A percentile compares a stretch with the other conserved stretches of the same genome.
phyloP scores from a whole-genome alignment of 2,113 vertebrate species.

The Zosterops hypoxanthus region DNA sequence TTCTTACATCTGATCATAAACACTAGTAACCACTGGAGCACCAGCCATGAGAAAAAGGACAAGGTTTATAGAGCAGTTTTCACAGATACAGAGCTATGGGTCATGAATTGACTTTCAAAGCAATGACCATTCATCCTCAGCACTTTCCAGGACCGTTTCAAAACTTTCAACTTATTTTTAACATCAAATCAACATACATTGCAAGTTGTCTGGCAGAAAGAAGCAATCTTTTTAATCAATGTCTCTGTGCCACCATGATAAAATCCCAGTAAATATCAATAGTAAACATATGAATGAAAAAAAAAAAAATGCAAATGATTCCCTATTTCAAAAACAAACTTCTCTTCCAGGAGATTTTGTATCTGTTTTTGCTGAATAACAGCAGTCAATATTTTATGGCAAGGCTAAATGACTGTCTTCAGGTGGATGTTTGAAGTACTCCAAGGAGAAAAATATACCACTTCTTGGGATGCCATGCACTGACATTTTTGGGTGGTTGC shows the following conservation, averaged over 20 bases:
- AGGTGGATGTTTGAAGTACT: background rate
- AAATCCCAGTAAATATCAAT: background rate
- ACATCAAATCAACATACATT: background rate
- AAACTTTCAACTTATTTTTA: background rate
- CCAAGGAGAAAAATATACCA: background rate
- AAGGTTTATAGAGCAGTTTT: background rate
- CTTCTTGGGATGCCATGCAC: background rate
- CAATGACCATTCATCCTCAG: background rate
- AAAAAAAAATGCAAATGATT: background rate
- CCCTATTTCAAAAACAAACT: background rate
- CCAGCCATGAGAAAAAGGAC: background rate
- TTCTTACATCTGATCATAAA: background rate
- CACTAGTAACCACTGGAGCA: background rate
- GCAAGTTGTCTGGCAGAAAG: background rate
- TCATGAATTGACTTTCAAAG: background rate
- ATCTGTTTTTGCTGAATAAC: background rate
- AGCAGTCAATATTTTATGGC: background rate
- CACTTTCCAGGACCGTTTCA: background rate
- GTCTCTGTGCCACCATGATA: background rate
- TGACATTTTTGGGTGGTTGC: background rate
- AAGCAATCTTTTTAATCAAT: background rate
- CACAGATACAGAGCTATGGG: background rate
- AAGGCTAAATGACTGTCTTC: background rate
- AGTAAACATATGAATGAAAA: background rate
- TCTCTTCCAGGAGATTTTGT: background rate